Evolutionary conservation across 2,888 invertebrate species (phyloP), one percentile per base, ranked within the genome.

Genomic region (Eupithecia tripunctaria): DNA sequence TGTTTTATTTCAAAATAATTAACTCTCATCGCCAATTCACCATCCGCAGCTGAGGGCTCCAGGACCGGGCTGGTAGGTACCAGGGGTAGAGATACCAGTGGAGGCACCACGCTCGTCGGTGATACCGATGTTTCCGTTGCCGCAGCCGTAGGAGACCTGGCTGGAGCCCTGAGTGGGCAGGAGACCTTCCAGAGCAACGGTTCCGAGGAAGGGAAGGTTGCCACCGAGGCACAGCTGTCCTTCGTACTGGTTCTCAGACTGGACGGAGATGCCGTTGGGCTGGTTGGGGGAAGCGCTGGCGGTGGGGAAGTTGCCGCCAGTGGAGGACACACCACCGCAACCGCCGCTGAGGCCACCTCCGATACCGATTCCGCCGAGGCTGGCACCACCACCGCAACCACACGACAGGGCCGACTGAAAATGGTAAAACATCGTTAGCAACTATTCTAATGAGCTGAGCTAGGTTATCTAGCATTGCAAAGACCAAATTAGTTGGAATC

Each of bases 241-340:
- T 67, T 79, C 78, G 56, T 74, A 74, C 1, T 70, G 32, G 67
- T 79, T 79, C 64, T 79, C 79, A 18, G 79, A 79, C 12, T 70
- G 18, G 14, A 79, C 68, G 12, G 68, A 66, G 10, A 79, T 43
- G 14, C 78, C 78, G 1, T 65, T 67, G 14, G 78, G 78, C 5
- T 74, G 60, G 8, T 74, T 7, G 1, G 76, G 70, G 15, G 79
- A 79, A 29, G 38, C 68, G 69, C 72, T 76, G 59, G 67, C 62
- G 59, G 72, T 62, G 27, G 47, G 47, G 67, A 74, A 72, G 18
- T 74, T 68, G 5, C 76, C 76, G 10, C 76, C 74, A 2, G 68
- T 32, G n/a, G 70, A 67, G 10, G 68, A 25, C 1, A 70, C 73
- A 14, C 64, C 59, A 14, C 69, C 69, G 18, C 64, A 71, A 27